Evolutionary conservation across 2,797 vertebrate species (phyloP).

Genomic region (Gallinago solitaria): DNA sequence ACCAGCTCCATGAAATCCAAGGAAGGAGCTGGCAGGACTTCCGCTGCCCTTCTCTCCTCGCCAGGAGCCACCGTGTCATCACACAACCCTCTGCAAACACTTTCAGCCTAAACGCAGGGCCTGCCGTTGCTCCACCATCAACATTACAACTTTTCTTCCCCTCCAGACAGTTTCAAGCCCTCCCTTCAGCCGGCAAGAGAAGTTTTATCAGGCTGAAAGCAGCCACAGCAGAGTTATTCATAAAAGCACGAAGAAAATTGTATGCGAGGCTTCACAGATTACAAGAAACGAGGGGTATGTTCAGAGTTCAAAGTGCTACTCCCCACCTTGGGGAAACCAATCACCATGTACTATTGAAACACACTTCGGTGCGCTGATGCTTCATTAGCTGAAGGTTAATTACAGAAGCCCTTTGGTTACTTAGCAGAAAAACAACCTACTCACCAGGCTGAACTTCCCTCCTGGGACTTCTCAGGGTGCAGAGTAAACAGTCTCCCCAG

Average conservation of each 20-base stretch:
- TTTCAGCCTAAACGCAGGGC: neutral
- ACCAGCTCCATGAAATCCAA: neutral
- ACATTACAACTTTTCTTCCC: neutral
- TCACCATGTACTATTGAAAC: neutral
- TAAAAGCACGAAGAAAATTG: neutral
- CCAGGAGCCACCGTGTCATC: neutral
- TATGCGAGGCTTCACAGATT: neutral
- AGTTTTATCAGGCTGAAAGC: neutral
- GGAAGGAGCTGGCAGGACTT: neutral
- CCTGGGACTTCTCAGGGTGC: neutral
- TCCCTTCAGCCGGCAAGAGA: neutral
- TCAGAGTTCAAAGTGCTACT: neutral
- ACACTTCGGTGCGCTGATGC: neutral
- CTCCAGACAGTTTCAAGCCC: neutral
- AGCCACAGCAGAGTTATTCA: neutral
- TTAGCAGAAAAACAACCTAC: neutral
- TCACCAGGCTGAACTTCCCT: neutral
- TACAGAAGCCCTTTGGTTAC: neutral
- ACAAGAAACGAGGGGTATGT: neutral
- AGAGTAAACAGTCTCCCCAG: neutral
- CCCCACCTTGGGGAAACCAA: neutral
- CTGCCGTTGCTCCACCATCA: neutral
- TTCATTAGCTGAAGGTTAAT: neutral
- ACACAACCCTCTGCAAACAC: neutral
- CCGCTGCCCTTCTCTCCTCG: neutral